Base-by-base conservation (phyloP, 1,140 invertebrate species). In the Lordiphosa stackelbergi region DNA sequence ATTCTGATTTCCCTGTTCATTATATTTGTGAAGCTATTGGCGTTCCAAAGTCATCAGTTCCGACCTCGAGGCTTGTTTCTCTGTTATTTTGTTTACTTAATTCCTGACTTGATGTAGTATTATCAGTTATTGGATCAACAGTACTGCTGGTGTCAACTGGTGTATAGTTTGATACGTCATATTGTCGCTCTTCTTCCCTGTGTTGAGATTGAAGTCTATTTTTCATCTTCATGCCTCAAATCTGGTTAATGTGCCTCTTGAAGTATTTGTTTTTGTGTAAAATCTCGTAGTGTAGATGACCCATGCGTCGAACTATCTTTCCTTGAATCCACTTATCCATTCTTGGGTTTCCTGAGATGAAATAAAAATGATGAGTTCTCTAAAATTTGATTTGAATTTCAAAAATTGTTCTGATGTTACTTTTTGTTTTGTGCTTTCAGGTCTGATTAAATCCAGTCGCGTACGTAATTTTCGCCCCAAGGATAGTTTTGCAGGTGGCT, bases 261-360 rank as follows among this genome's bases (percentile, higher is more conserved):
- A 48, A 24, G 12, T 24, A 11, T 31, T 28, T 51, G 13, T 36
- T 36, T 6, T 51, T 52, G 12, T 37, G 11, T 11, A 36, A 11
- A 12, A 36, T 35, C 36, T 51, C 31, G 34, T 51, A 51, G 19
- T 51, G 48, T 5, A 51, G 34, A 35, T 51, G 11, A 36, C 48
- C 48, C 19, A 51, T 19, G 11, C 48, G 48, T 51, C 31, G 36
- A 13, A 13, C n/a, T 36, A 51, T 36, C 12, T 31, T 51, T 10
- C 34, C 34, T 7, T 11, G 16, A 13, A 51, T 19, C 48, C 48
- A 51, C 35, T 51, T 51, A 5, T 51, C 28, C 48, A 51, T 51
- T 51, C 48, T 31, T 12, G 48, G 35, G 36, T 51, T 51, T 34
- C 31, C 48, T 6, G 48, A 51, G 7, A 51, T 35, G 19, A 51